phyloP scores from a whole-genome alignment of 2,113 vertebrate species.

The Empidonax traillii region DNA sequence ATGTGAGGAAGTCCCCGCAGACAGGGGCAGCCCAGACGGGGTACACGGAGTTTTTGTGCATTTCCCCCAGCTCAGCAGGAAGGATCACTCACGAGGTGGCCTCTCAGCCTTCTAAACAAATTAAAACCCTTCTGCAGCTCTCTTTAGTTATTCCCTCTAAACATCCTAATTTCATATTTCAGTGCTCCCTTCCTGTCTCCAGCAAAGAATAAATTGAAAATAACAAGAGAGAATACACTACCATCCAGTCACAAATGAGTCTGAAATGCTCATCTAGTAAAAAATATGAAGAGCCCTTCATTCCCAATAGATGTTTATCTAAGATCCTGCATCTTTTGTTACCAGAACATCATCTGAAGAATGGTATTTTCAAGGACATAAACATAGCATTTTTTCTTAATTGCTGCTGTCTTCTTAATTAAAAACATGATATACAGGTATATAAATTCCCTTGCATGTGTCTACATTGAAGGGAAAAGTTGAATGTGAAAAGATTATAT shows the following conservation, averaged over 20 bases:
- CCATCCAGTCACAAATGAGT: not conserved
- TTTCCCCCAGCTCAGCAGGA: not conserved
- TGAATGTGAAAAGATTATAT: not conserved
- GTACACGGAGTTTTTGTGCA: not conserved
- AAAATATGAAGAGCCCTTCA: not conserved
- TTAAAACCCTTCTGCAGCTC: constrained; percentile 13
- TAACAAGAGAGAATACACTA: not conserved
- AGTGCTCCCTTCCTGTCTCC: constrained; percentile 24
- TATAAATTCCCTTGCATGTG: not conserved
- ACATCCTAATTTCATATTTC: constrained; percentile 46
- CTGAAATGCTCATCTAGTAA: not conserved
- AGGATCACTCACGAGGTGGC: not conserved
- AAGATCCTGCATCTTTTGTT: not conserved
- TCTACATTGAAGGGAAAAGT: not conserved
- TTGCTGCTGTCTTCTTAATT: not conserved
- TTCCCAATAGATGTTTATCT: constrained; percentile 24
- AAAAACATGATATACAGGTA: not conserved
- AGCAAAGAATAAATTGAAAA: constrained; percentile 36
- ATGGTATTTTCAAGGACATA: not conserved
- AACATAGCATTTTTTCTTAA: not conserved
- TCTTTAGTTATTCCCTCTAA: constrained; percentile 35
- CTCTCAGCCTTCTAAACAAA: constrained; percentile 39
- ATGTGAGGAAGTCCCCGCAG: not conserved
- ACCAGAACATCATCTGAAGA: not conserved
- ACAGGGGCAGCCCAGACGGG: not conserved